These are phyloP conservation scores for Scolanthus callimorphus DNA, from an alignment of 92 coral and sea anemone genomes.

Conservation along the genomic window DNA sequence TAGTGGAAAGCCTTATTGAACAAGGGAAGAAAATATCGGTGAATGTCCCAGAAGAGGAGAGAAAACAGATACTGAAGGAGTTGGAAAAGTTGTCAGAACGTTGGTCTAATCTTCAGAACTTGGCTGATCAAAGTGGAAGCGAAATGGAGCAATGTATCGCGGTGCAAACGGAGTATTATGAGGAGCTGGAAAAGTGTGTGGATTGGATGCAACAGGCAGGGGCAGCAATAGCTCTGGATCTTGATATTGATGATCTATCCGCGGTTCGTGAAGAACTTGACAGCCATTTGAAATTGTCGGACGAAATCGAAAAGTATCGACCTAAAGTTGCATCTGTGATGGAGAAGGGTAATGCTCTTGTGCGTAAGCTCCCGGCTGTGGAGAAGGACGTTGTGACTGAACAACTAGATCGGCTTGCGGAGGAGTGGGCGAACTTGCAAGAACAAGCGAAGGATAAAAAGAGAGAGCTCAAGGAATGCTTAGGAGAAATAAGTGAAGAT, in stretches of 20 bases:
- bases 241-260: conserved; percentile 30
- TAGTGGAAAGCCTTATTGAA: conserved; percentile 43
- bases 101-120: conserved; percentile 69
- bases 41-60: conserved; percentile 42
- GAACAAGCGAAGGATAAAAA: conserved; percentile 76
- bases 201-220: conserved; percentile 91
- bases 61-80: conserved; percentile 32
- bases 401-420: conserved; percentile 77
- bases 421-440: conserved; percentile 79
- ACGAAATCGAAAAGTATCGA: conserved; percentile 47
- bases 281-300: conserved; percentile 55
- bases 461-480: conserved; percentile 51
- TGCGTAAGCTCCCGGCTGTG: conserved; percentile 54
- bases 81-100: conserved; percentile 55
- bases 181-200: conserved; percentile 82
- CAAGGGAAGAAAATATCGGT: conserved; percentile 39
- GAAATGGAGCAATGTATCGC: conserved; percentile 87
- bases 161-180: conserved; percentile 83
- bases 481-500: conserved; percentile 48
- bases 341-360: conserved; percentile 59
- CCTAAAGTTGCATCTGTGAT: conserved; percentile 53
- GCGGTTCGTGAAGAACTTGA: conserved; percentile 48
- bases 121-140: conserved; percentile 58
- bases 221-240: conserved; percentile 51
- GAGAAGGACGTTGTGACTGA: conserved; percentile 64